Evolutionary conservation across 2,888 invertebrate genomes (phyloP).

Genomic region (Cosmorhoe ocellata): DNA sequence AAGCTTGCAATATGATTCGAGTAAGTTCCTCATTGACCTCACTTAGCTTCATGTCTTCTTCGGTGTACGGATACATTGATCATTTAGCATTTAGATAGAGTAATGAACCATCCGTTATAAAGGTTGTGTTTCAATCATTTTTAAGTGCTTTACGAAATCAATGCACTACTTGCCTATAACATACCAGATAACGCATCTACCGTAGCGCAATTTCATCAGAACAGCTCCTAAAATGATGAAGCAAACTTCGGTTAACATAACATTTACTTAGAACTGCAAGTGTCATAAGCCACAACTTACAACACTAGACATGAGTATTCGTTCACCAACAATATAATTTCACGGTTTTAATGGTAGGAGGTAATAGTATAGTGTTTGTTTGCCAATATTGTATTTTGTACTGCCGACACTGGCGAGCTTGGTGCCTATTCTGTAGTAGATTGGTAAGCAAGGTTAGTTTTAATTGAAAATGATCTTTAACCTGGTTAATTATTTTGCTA

Average conservation of each 20-base stretch:
- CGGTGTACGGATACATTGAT: slow-evolving; percentile 11
- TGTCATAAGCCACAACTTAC: slow-evolving; percentile 41
- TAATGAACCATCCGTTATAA: slow-evolving; percentile 3
- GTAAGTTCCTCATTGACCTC: slow-evolving; percentile 35
- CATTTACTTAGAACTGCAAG: slow-evolving; percentile 36
- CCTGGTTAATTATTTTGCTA: slow-evolving; percentile 11
- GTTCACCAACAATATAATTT: slow-evolving; percentile 46
- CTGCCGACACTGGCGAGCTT: no score
- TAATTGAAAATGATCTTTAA: background rate
- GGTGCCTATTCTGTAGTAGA: no score
- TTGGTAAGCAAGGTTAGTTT: background rate
- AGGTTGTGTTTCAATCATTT: slow-evolving; percentile 14
- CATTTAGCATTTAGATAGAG: background rate
- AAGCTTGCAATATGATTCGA: slow-evolving; percentile 33
- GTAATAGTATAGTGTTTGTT: slow-evolving; percentile 36
- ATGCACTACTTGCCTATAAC: slow-evolving; percentile 7
- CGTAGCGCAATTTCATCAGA: slow-evolving; percentile 22
- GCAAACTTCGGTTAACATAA: slow-evolving; percentile 38
- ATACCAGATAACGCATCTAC: slow-evolving; percentile 31
- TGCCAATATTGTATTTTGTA: slow-evolving; percentile 20
- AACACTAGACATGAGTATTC: slow-evolving; percentile 36
- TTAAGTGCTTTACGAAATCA: slow-evolving; percentile 13
- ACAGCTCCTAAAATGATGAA: slow-evolving; percentile 36
- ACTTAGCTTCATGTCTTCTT: slow-evolving; percentile 28
- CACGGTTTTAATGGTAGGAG: slow-evolving; percentile 32